A percentile compares a stretch with the other conserved stretches of the same genome.
Evolutionary conservation across 2,113 vertebrate genomes (phyloP).

Genomic region (Cololabis saira): DNA sequence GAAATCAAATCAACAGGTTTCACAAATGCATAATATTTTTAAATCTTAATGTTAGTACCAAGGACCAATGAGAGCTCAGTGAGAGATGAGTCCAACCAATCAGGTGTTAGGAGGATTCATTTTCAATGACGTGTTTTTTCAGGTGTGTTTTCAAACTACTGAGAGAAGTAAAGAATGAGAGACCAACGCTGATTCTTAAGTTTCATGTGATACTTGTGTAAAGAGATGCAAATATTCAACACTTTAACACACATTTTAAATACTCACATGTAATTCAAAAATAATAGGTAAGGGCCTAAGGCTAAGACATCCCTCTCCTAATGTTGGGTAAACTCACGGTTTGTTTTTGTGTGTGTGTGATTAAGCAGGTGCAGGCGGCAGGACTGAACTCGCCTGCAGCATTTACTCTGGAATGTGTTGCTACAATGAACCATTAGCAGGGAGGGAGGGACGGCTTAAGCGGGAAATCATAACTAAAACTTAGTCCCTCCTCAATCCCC

Average conservation of each 20-base stretch:
- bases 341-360: slow-evolving; percentile 22
- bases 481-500: background rate
- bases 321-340: background rate
- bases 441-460: background rate
- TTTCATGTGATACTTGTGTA: too few species aligned
- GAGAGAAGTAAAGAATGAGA: too few species aligned
- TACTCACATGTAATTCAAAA: too few species aligned
- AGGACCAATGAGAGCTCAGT: background rate
- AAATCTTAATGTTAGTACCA: too few species aligned
- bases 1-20: too few species aligned
- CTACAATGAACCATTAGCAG: background rate
- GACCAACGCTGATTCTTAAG: too few species aligned
- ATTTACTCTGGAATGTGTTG: slow-evolving; percentile 57
- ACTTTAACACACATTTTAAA: too few species aligned
- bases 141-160: too few species aligned
- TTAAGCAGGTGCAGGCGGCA: slow-evolving; percentile 1
- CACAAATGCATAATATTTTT: too few species aligned
- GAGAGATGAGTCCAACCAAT: background rate
- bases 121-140: background rate
- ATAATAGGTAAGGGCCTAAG: too few species aligned
- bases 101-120: background rate
- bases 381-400: slow-evolving; percentile 44
- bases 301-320: too few species aligned
- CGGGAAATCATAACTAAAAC: background rate
- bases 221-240: too few species aligned